Conservation (phyloP, 2,888 invertebrate species). For the Phoronis australis region DNA sequence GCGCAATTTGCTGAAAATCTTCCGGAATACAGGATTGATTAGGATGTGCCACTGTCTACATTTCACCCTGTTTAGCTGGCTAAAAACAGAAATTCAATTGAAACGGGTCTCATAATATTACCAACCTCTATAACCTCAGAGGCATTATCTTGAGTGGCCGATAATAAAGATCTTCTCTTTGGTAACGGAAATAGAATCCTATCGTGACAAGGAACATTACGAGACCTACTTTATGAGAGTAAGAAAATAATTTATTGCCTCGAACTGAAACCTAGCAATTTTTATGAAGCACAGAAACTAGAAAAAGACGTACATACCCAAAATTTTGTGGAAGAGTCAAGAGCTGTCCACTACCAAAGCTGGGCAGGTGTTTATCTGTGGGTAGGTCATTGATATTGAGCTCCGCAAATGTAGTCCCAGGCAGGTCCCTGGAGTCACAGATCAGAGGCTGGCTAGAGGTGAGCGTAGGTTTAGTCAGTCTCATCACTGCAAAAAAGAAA, state of each 20-base stretch:
- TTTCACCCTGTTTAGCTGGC: too few species aligned
- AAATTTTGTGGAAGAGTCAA: constrained; percentile 92
- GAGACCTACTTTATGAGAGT: too few species aligned
- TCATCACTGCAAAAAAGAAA: constrained; percentile 78
- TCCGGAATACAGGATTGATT: too few species aligned
- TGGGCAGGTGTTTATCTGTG: constrained; percentile 66
- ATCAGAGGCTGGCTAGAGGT: constrained; percentile 65
- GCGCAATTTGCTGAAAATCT: too few species aligned
- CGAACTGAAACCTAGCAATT: not conserved
- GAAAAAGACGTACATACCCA: constrained; percentile 59
- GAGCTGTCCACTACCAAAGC: constrained; percentile 74
- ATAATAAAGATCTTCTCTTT: too few species aligned
- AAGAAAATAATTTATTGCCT: not conserved
- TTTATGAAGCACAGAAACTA: not conserved
- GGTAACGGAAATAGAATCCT: too few species aligned
- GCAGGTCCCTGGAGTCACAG: constrained; percentile 78
- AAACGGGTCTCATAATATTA: too few species aligned
- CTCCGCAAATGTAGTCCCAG: constrained; percentile 73
- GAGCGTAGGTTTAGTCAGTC: constrained; percentile 85
- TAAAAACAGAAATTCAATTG: too few species aligned
- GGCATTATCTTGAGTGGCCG: too few species aligned
- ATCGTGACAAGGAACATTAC: too few species aligned
- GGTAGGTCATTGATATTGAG: constrained; percentile 77
- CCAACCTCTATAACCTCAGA: too few species aligned
- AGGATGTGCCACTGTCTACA: too few species aligned